Evolutionary conservation across 2,888 invertebrate genomes (phyloP), one percentile per base, ranked within the genome.

Genomic region (Diaphora mendica): DNA sequence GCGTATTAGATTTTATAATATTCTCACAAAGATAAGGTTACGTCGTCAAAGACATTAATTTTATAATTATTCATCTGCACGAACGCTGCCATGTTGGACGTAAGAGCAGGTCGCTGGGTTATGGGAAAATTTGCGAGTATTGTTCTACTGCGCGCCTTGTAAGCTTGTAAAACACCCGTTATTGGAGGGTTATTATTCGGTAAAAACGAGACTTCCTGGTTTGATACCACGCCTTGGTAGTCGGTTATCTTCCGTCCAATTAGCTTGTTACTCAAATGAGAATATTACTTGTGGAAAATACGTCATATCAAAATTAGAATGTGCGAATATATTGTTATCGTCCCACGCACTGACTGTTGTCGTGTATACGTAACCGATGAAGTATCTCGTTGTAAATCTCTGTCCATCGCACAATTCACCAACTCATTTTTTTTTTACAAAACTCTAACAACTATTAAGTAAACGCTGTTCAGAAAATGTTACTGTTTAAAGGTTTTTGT

Each of bases 271-370:
- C 51, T 35, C 17, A 35, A 23, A 68, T 51, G 8, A 15, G 33
- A 68, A 35, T 35, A n/a, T 30, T 26, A 44, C 30, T 20, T 55
- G 55, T 5, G n/a, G 51, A 23, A 33, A 55, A 68, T 51, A 68
- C 48, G 1, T 68, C 51, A 44, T 48, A 30, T 44, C 5, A 48
- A 48, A 48, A 67, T 48, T 67, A 48, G 67, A 67, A 67, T 48
- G 44, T 67, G 67, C 30, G 67, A 67, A 67, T 33, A 20, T 67
- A 44, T 7, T 30, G 30, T 30, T 11, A 30, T 30, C 62, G 44
- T 67, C 67, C 67, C 20, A 48, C 67, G 67, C 67, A 62, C 5
- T 8, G 0, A 17, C 62, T 30, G 17, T 0, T 62, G 30, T 59
- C 59, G 26, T 62, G 30, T 17, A 62, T 30, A 62, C 62, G 62